Evolutionary conservation across 2,113 vertebrate species (phyloP), one percentile per base, ranked within the genome.

Genomic region (Phyllopteryx taeniolatus): DNA sequence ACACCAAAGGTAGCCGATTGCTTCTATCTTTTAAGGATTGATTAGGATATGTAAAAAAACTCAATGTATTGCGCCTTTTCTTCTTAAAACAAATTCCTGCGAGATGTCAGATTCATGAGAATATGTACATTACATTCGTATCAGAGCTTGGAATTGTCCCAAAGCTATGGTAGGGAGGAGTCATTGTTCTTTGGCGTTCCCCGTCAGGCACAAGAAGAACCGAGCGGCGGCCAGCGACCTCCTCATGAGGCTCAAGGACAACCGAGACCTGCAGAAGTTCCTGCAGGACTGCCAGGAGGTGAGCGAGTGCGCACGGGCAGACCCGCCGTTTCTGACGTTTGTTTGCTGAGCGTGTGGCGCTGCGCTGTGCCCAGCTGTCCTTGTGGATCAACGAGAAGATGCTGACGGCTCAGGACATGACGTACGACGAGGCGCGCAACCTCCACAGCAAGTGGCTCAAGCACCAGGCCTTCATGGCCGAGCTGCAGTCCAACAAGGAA

Each of bases 311-410:
- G 7, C 10, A 22, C 57, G 12, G 1, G 12, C 22, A 2, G 11
- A 22, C 13, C 4, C 15, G 12, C 49, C 2, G 15, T 12, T 15
- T 19, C 6, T 9, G 33, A 15, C 20, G 6, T 20, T 65, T 56
- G 12, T 11, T 0, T 17, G 47, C 59, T 57, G 5, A 19, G 22
- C 10, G 35, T 39, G 35, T 13, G 4, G 6, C 1, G 63, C 19
- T 93, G 8, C 27, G 35, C 47, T 17, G 31, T 6, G 6, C 31
- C 3, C 82, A 99, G 98, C 93, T 99, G 65, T 95, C 95, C 0
- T 93, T 99, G 67, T 99, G 98, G 98, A 97, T 98, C 91, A 99
- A 95, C 66, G 98, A 99, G 86, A 99, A 99, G 92, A 99, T 99
- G 98, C 94, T 99, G 70, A 99, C 98, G 0, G 98, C 98, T 27